Conservation (phyloP, 35 echinoderm and acorn worm genomes). For the Apostichopus japonicus region DNA sequence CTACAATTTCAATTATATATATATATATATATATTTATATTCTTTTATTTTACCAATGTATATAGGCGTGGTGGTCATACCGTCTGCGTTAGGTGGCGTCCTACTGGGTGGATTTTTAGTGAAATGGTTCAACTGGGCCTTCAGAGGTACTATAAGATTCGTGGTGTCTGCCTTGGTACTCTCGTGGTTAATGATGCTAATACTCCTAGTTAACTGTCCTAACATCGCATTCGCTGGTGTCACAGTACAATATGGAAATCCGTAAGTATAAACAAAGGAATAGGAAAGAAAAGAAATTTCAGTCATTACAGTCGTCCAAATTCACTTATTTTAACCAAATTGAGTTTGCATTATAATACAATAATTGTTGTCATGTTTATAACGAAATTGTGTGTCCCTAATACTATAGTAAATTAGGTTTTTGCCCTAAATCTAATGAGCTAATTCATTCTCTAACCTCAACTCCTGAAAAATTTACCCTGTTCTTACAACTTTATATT, state of each 20-base stretch:
- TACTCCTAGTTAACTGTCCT: constrained; percentile 57
- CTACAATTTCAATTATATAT: too few species aligned
- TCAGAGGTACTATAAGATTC: constrained; percentile 63
- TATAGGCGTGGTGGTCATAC: constrained; percentile 68
- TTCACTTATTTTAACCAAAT: not conserved
- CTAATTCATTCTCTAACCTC: too few species aligned
- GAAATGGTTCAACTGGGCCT: constrained; percentile 66
- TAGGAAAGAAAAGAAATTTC: not conserved
- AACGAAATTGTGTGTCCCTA: too few species aligned
- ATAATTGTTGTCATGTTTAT: too few species aligned
- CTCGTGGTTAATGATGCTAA: constrained; percentile 43
- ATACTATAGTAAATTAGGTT: too few species aligned
- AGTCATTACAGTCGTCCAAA: not conserved
- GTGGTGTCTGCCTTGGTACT: constrained; percentile 30
- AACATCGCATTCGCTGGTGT: constrained; percentile 71
- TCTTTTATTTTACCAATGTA: too few species aligned
- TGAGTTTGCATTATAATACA: not conserved
- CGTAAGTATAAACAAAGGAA: constrained; percentile 24
- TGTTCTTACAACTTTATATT: too few species aligned
- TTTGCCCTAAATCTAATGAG: too few species aligned
- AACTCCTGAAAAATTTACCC: too few species aligned
- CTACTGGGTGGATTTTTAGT: constrained; percentile 61
- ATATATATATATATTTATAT: not conserved
- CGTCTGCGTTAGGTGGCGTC: constrained; percentile 58
- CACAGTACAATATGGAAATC: constrained; percentile 68